These are phyloP conservation scores for Trachymyrmex cornetzi DNA, from an alignment of 1,140 invertebrate genomes.

Conservation along the genomic window DNA sequence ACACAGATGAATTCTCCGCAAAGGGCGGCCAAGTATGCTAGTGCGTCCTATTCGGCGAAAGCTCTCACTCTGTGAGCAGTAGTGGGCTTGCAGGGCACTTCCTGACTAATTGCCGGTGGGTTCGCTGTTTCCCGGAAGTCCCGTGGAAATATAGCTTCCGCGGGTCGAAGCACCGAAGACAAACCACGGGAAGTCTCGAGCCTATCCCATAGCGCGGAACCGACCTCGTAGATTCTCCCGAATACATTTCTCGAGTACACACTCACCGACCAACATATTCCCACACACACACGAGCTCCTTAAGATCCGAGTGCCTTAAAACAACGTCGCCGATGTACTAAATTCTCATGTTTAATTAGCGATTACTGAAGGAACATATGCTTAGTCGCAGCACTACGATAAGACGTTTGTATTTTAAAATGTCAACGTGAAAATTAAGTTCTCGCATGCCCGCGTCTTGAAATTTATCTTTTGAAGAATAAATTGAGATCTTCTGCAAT, in stretches of 20 bases:
- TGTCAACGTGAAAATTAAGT: conserved; percentile 29
- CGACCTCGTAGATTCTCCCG: conserved; percentile 71
- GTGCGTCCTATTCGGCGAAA: conserved; percentile 69
- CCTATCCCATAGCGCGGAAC: conserved; percentile 69
- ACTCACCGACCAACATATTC: not conserved
- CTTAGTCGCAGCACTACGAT: conserved; percentile 13
- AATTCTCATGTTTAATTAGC: conserved; percentile 71
- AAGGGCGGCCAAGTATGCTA: conserved; percentile 61
- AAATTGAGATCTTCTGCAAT: not conserved
- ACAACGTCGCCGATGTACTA: conserved; percentile 36
- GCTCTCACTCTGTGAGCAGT: conserved; percentile 64
- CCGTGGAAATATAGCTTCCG: conserved; percentile 79
- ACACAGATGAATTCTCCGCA: conserved; percentile 32
- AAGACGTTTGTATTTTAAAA: conserved; percentile 12
- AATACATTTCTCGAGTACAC: conserved; percentile 44
- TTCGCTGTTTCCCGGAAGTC: conserved; percentile 75
- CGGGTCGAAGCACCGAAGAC: conserved; percentile 71
- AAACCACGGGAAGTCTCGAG: conserved; percentile 70
- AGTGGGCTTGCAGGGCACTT: conserved; percentile 78
- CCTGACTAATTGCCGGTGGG: conserved; percentile 79
- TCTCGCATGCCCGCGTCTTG: not conserved
- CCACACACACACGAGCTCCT: conserved; percentile 5
- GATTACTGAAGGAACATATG: conserved; percentile 55
- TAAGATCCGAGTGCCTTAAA: conserved; percentile 41
- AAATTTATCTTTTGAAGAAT: not conserved